Percentiles rank a stretch among this genome's conserved stretches.
These are phyloP conservation scores for Trachythela sp. DNA, from an alignment of 64 coral and sea anemone species.

Conservation along the genomic window DNA sequence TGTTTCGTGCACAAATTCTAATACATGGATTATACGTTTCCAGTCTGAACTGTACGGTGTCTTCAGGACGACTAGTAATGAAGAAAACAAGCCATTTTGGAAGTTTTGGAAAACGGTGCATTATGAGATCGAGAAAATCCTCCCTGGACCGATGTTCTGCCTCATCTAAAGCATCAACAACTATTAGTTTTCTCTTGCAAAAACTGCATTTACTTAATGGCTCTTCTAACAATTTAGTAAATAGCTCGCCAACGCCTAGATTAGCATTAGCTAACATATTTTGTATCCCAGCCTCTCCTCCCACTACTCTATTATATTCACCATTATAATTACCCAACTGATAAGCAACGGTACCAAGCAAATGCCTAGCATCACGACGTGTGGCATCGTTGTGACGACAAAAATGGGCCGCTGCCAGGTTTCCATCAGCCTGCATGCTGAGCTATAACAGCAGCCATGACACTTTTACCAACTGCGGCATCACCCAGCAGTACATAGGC, in stretches of 20 bases:
- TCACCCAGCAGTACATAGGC: slow-evolving; percentile 53
- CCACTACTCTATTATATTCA: background rate
- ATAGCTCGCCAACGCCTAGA: background rate
- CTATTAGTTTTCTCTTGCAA: background rate
- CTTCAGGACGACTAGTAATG: slow-evolving; percentile 39
- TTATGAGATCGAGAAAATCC: slow-evolving; percentile 29
- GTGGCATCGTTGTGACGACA: slow-evolving; percentile 34
- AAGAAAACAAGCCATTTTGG: slow-evolving; percentile 28
- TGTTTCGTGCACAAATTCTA: slow-evolving; percentile 5
- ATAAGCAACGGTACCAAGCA: slow-evolving; percentile 28
- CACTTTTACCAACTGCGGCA: slow-evolving; percentile 58
- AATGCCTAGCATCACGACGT: slow-evolving; percentile 26
- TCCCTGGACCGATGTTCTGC: slow-evolving; percentile 22
- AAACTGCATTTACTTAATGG: background rate
- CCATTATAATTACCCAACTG: background rate
- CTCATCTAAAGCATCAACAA: slow-evolving; percentile 41
- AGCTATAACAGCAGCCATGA: slow-evolving; percentile 45
- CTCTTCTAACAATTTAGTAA: slow-evolving; percentile 38
- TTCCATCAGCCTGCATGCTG: background rate
- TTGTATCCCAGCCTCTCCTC: slow-evolving; percentile 3
- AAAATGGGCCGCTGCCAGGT: background rate
- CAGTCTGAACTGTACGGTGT: background rate
- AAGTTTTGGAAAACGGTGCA: background rate
- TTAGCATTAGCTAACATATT: background rate
- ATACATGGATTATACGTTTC: slow-evolving; percentile 27